Evolutionary conservation across 2,888 invertebrate genomes (phyloP), one percentile per base, ranked within the genome.

Genomic region (Spilosoma lubricipeda): DNA sequence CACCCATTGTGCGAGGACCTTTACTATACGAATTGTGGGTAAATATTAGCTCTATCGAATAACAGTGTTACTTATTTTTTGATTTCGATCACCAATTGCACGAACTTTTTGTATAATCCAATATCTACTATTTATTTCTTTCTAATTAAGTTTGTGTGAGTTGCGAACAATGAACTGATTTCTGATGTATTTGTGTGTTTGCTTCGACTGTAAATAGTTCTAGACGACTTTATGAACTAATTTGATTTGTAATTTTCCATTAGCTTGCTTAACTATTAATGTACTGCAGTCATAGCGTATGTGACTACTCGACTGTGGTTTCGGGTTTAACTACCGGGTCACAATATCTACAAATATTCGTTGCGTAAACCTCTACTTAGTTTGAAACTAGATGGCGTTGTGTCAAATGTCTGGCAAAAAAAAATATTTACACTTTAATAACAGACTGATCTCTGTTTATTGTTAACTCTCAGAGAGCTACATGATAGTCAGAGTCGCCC

Each of bases 71-170:
- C 30, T 30, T 71, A 64, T 74, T 78, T 70, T 75, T 74, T 65
- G 73, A 76, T 73, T 76, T 73, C 68, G 69, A 80, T 80, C 74
- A 78, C 36, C 76, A 73, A 70, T 73, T 30, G n/a, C 3, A n/a
- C 52, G 42, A 68, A 79, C 63, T 79, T 82, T 74, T 3, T 39
- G 30, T n/a, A 18, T 70, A 23, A 69, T 59, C 65, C 30, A 63
- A 71, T 59, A 30, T 67, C 15, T 56, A 65, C 64, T 33, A 42
- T 68, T 45, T 67, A 70, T 59, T 74, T 76, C 67, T 81, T 72
- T 71, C 67, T 59, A 72, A 75, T 64, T 20, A 72, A 73, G 36
- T 52, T 73, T 45, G 68, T 52, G 36, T 42, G 48, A 72, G 23
- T 33, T n/a, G 48, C 63, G 13, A 48, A 66, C 68, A 70, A 69